These are phyloP conservation scores for Platysteira castanea DNA, from an alignment of 2,113 vertebrate genomes.

Conservation along the genomic window DNA sequence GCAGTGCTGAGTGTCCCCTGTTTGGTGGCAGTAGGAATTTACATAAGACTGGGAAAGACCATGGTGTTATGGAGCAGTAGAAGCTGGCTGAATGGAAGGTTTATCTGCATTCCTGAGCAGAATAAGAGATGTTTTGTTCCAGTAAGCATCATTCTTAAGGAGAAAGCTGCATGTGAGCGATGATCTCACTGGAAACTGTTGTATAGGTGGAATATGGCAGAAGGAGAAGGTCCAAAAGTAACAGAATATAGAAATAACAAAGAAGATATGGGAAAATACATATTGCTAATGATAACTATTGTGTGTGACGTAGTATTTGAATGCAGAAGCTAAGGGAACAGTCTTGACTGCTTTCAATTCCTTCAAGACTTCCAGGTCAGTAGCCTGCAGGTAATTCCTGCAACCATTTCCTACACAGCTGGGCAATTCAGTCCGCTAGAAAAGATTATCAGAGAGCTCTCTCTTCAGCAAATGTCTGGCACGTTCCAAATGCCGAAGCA, in stretches of 20 bases:
- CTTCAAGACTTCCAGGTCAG: background rate
- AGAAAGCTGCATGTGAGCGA: background rate
- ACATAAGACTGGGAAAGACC: background rate
- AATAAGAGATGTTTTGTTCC: background rate
- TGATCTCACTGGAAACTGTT: background rate
- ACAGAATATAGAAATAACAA: background rate
- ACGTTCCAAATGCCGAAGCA: background rate
- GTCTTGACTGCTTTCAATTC: background rate
- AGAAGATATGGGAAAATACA: background rate
- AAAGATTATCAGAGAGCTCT: background rate
- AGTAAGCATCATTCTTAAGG: background rate
- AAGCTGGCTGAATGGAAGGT: background rate
- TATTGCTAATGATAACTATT: background rate
- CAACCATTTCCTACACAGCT: background rate
- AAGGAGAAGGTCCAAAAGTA: background rate
- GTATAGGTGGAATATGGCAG: background rate
- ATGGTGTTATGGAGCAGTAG: background rate
- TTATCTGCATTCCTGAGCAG: background rate
- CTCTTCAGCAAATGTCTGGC: background rate
- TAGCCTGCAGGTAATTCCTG: background rate
- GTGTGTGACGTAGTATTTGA: background rate
- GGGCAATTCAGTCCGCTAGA: background rate
- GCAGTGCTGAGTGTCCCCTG: background rate
- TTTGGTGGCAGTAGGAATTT: background rate
- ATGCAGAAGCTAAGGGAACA: background rate